Evolutionary conservation across 2,888 invertebrate species (phyloP), one percentile per base, ranked within the genome.

Genomic region (Temnothorax unifasciatus): DNA sequence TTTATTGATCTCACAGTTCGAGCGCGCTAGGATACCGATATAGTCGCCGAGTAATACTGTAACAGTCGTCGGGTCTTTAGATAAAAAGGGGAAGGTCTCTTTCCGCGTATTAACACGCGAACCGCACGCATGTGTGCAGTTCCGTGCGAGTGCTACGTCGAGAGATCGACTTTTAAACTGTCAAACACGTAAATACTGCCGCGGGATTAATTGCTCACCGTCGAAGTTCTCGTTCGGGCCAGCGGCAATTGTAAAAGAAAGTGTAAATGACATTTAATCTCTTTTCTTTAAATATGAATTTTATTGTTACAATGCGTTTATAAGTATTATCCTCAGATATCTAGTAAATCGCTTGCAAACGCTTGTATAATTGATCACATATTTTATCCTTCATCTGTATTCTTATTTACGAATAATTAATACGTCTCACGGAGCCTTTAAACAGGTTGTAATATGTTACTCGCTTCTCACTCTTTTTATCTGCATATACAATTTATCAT

Each of bases 1-100:
- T 94, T 94, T 94, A 94, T 94, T 94, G 94, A 94, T 94, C 94
- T 94, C 92, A 59, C 79, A 92, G 94, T 94, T 94, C 93, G 93
- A 94, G 93, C 92, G 92, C 93, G 91, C 93, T 92, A 93, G 92
- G 93, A 93, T 93, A 93, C 93, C 93, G 91, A 93, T 93, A 92
- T 93, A 82, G 82, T 76, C 82, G 50, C 82, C 75, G 63, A 73
- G 75, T 66, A 75, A 81, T 73, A 83, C 85, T 87, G 89, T 84
- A 90, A 90, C 89, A 84, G 83, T 71, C 79, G 77, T 77, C 73
- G 82, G 81, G 76, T 74, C 73, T 85, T 85, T 82, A 82, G 86
- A 90, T 88, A 85, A 87, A 90, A 85, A 85, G 59, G 86, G 79
- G 38, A 38, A 50, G 71, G 59, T 44, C 57, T 47, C 34, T 57